A percentile compares a stretch with the other conserved stretches of the same genome.
Evolutionary conservation across 2,797 vertebrate species (phyloP).

Genomic region (Phataginus tricuspis): DNA sequence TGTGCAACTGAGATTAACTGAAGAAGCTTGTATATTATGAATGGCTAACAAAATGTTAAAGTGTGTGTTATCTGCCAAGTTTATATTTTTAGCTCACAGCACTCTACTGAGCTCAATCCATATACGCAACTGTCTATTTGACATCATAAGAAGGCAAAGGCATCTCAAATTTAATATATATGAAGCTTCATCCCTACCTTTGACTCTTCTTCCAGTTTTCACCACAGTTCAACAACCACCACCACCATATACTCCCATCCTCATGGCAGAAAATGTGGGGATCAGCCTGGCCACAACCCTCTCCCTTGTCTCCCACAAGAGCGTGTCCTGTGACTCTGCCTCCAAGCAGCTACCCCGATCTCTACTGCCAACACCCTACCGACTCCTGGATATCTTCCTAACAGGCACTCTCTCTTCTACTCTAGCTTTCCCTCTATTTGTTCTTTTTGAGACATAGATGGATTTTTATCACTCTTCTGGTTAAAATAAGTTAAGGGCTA

Average conservation of each 20-base stretch:
- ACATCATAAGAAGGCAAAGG: not conserved
- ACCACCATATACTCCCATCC: not conserved
- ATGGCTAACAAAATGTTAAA: not conserved
- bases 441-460: not conserved
- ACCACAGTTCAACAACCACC: not conserved
- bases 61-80: not conserved
- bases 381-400: not conserved
- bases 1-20: not conserved
- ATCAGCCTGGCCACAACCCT: not conserved
- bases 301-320: not conserved
- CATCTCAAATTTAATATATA: not conserved
- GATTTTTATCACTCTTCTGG: not conserved
- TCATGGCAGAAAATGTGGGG: not conserved
- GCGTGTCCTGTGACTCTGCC: not conserved
- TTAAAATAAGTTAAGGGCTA: not conserved
- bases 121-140: not conserved
- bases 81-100: not conserved
- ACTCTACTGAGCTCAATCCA: not conserved
- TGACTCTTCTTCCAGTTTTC: not conserved
- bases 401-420: not conserved
- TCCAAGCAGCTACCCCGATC: not conserved
- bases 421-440: not conserved
- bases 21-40: not conserved
- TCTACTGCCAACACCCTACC: not conserved
- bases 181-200: not conserved